A percentile compares a stretch with the other conserved stretches of the same genome.
These are phyloP conservation scores for Astyanax mexicanus DNA, from an alignment of 2,797 vertebrate genomes.

Conservation along the genomic window DNA sequence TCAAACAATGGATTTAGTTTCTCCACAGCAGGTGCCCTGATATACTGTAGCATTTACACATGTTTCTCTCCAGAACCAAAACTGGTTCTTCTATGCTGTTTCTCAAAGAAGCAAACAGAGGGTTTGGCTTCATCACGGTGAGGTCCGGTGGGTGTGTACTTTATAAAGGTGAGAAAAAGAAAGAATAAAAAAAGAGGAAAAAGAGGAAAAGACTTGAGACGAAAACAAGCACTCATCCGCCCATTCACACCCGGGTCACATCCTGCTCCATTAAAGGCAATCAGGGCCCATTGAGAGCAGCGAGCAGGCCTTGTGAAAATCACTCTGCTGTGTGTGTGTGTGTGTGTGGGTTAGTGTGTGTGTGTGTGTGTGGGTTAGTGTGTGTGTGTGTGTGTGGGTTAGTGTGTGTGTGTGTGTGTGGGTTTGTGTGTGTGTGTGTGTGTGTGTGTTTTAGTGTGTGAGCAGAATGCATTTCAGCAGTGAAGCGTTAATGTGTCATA, in stretches of 20 bases:
- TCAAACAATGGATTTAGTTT: neutral
- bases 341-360: conserved; percentile 16
- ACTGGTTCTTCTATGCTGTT: no score
- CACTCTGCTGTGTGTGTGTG: conserved; percentile 19
- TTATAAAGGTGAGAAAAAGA: neutral
- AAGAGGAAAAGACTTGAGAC: neutral
- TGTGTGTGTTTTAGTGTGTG: conserved; percentile 28
- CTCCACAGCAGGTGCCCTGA: neutral
- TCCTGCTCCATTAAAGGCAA: conserved; percentile 55
- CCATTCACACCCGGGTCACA: conserved; percentile 48
- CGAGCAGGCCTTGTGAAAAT: conserved; percentile 37
- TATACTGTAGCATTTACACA: no score
- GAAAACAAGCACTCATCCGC: conserved; percentile 25
- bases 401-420: neutral
- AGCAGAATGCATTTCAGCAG: conserved; percentile 54
- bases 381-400: neutral
- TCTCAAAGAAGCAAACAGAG: no score
- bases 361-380: conserved; percentile 19
- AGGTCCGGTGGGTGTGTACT: neutral
- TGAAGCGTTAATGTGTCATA: conserved; percentile 51
- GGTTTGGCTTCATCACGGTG: neutral
- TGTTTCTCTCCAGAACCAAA: no score
- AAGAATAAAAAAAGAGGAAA: neutral
- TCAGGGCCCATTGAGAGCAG: conserved; percentile 47
- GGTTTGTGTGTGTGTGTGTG: no score